Base-by-base conservation (phyloP, 2,888 invertebrate species). In the Lordiphosa andalusiaca region DNA sequence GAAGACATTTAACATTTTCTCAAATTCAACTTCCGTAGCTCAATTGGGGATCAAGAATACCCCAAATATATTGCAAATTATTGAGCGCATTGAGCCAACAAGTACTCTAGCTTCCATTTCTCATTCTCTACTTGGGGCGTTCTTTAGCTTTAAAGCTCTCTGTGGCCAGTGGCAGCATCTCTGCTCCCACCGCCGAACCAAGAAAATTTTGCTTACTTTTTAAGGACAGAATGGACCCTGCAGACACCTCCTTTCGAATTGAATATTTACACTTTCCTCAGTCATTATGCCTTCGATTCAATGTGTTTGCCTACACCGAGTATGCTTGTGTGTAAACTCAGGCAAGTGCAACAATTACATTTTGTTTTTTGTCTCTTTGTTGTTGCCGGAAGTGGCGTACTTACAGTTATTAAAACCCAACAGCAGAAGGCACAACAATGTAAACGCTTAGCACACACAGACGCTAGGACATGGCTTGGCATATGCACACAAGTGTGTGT, bases 381-480 rank as follows among this genome's bases (percentile, higher is more conserved):
- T 64, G 66, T 40, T 61, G 64, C 47, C 67, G 64, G 64, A 73
- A 74, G 72, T 80, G 67, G 61, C 68, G 63, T 81, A 80, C 82
- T 80, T 73, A 67, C 55, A 73, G 65, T 69, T 82, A 80, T 85
- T 77, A 78, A 81, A 80, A 69, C 42, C 47, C 66, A 71, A 54
- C 59, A 59, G 60, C 49, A 53, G 47, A 67, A 53, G 53, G 64
- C 54, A 68, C 42, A 68, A 83, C 77, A 80, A 80, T 77, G 74
- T 52, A 67, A 80, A 56, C 74, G 81, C 68, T 80, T 76, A 80
- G 66, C 67, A 62, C 62, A 71, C 52, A 51, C 39, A 39, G n/a
- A 44, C 38, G 10, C 12, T 9, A 63, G 58, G 35, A 41, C 56
- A 56, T 53, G 62, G 42, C 51, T 56, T 52, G 53, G 60, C 71